Base-by-base conservation (phyloP, 53 echinoderm and acorn worm genomes). In the Echinarachnius parma region DNA sequence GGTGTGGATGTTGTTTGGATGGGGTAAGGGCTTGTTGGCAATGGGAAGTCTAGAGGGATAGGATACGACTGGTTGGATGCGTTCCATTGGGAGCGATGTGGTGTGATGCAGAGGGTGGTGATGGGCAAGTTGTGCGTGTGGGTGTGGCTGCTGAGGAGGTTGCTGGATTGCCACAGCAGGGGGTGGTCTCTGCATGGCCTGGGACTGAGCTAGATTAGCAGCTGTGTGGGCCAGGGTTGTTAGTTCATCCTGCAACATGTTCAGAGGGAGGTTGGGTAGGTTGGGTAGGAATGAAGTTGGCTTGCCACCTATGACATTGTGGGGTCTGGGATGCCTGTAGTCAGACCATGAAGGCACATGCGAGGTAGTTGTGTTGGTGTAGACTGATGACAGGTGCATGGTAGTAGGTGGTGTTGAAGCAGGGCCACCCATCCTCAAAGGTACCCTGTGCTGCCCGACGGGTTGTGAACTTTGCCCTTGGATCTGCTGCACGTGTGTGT, bases 261-360 rank as follows among this genome's bases (percentile, higher is more conserved):
- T 52, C 21, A 79, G 61, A 4, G 53, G 50, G 46, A 79, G 15
- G 22, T 70, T 71, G 3, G 66, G 61, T 15, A 83, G 9, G 42
- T 77, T 77, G 16, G 62, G 75, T 36, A 71, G 46, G 55, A 31
- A 63, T 2, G 78, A 11, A 28, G 71, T 42, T 21, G 50, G 63
- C 48, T 61, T 50, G 48, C 77, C 71, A 32, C 72, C 28, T 35
- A 80, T 39, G 45, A 81, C 52, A 2, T 63, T 34, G 53, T 39
- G 64, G 32, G 69, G 48, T 56, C 53, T 36, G 15, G 44, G 42
- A 22, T 57, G 74, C 74, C 74, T 72, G 74, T 72, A 72, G 36
- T 72, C 74, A 68, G 68, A 31, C 74, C 74, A 72, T 39, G 74
- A 72, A 72, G 74, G 74, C 74, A 72, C 74, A 26, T 72, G 57